Evolutionary conservation across 1,140 invertebrate genomes (phyloP), one percentile per base, ranked within the genome.

Genomic region (Bombus vancouverensis): DNA sequence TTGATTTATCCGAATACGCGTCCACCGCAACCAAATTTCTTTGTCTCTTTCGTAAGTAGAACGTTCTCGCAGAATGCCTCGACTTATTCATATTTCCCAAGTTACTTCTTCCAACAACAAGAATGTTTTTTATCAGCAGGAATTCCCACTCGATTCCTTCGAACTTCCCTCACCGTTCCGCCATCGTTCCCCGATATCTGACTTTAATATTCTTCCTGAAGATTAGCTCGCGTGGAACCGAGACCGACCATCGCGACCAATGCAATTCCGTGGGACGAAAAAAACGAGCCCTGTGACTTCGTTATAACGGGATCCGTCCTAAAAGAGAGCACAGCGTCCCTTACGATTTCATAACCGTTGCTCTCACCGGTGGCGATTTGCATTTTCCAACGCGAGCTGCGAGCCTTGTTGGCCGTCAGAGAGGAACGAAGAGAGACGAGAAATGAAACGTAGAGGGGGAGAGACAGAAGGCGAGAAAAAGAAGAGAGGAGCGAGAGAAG

Each of bases 321-420:
- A 18, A 68, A 39, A 53, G 44, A 76, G 65, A 66, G 65, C 18
- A 15, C 5, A 18, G n/a, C 5, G 22, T 82, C 71, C 68, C 62
- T 92, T 91, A 92, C 87, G 89, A 90, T 93, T 92, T 92, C 86
- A 91, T 92, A 91, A 91, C 82, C 82, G 86, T 78, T 76, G 89
- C 87, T 87, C 73, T 88, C 75, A 34, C 65, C 47, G 78, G 6
- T 77, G 87, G 83, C 84, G 88, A 92, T 92, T 92, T 92, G 87
- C 90, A 92, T 92, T 88, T 83, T 82, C 81, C 80, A 42, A 2
- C 34, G 42, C n/a, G 59, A 73, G 22, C 77, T 15, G 25, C 53
- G 39, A 53, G 39, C 39, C 1, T 12, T 39, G 68, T 10, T 8
- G 66, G 66, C 32, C 18, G 32, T 22, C 15, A 3, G 32, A 68